Percentiles rank a stretch among this genome's conserved stretches.
phyloP scores from a whole-genome alignment of 2,113 vertebrate genomes.

The Acrocephalus arundinaceus region DNA sequence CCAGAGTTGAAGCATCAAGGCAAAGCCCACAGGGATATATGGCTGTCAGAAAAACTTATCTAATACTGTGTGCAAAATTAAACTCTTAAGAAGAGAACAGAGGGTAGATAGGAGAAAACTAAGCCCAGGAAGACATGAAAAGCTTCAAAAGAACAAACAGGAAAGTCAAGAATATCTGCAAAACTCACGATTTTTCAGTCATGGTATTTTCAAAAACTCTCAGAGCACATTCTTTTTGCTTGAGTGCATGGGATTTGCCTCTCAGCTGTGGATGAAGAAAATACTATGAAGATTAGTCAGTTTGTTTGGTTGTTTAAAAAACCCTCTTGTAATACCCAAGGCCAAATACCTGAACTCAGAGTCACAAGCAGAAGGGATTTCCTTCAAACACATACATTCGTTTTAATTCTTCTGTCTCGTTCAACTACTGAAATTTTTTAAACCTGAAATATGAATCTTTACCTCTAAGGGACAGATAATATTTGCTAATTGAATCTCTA shows the following conservation, averaged over 20 bases:
- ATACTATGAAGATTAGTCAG: neutral
- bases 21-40: neutral
- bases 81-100: neutral
- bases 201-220: neutral
- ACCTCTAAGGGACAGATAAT: neutral
- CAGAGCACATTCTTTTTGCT: neutral
- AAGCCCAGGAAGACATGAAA: neutral
- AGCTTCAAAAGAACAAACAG: neutral
- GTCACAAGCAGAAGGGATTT: neutral
- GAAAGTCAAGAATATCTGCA: neutral
- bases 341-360: neutral
- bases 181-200: neutral
- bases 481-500: neutral
- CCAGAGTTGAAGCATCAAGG: neutral
- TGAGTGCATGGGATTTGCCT: neutral
- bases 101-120: neutral
- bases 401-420: neutral
- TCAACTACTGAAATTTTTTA: neutral
- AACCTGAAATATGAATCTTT: neutral
- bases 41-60: neutral
- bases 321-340: neutral
- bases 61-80: neutral
- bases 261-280: neutral
- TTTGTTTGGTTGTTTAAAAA: neutral
- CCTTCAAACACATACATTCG: neutral